phyloP scores from a whole-genome alignment of 1,140 invertebrate species.

The Drosophila littoralis region DNA sequence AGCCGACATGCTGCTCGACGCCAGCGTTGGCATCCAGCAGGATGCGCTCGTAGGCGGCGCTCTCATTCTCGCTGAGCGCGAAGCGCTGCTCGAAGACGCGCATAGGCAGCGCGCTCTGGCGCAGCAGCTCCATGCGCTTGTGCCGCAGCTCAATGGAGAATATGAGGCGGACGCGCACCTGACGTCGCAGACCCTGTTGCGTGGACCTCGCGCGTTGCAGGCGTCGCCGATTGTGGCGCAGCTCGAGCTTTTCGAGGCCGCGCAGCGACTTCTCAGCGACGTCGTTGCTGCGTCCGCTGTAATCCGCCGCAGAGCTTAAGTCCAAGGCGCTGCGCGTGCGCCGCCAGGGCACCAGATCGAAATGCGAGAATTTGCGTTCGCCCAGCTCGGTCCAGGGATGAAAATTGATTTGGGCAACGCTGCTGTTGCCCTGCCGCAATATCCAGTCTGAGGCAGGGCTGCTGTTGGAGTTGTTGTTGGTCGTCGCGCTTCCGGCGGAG shows the following conservation, averaged over 20 bases:
- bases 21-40: constrained; percentile 64
- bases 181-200: constrained; percentile 53
- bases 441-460: constrained; percentile 68
- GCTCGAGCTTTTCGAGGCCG: constrained; percentile 70
- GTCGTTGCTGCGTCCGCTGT: constrained; percentile 33
- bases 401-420: constrained; percentile 70
- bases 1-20: constrained; percentile 77
- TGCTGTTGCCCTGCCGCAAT: constrained; percentile 62
- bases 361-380: constrained; percentile 65
- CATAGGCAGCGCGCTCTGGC: constrained; percentile 62
- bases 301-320: constrained; percentile 57
- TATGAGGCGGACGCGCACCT: constrained; percentile 75
- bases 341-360: constrained; percentile 81
- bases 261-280: constrained; percentile 56
- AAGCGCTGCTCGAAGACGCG: constrained; percentile 76
- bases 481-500: neutral
- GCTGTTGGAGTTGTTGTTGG: neutral
- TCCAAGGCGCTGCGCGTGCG: constrained; percentile 69
- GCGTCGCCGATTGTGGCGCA: constrained; percentile 68
- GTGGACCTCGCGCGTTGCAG: constrained; percentile 55
- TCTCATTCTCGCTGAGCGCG: constrained; percentile 64
- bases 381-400: constrained; percentile 65
- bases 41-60: constrained; percentile 72
- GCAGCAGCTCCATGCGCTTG: constrained; percentile 78
- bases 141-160: constrained; percentile 81